Conservation (phyloP, 2,888 invertebrate species). For the Mythimna ferrago region DNA sequence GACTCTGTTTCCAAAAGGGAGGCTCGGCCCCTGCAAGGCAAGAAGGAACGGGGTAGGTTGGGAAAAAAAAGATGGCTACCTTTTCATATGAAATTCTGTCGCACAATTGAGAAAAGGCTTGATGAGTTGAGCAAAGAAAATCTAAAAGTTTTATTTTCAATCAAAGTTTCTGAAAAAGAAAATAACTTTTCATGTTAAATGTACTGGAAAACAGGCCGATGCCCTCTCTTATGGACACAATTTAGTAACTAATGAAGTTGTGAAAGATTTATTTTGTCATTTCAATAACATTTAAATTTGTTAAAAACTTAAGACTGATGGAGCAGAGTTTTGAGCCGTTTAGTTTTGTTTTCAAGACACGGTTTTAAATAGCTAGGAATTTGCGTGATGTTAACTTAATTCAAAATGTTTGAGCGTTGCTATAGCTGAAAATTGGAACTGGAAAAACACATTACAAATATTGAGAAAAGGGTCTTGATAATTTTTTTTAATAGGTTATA, state of each 20-base stretch:
- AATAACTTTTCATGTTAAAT: slow-evolving; percentile 36
- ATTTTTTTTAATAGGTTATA: too few species aligned
- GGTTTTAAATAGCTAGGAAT: too few species aligned
- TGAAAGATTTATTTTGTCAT: background rate
- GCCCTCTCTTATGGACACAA: background rate
- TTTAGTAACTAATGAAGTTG: slow-evolving; percentile 35
- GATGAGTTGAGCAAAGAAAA: slow-evolving; percentile 34
- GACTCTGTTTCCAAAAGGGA: too few species aligned
- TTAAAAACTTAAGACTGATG: background rate
- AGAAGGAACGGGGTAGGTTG: too few species aligned
- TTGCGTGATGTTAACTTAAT: too few species aligned
- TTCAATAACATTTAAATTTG: background rate
- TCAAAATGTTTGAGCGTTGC: too few species aligned
- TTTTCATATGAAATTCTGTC: slow-evolving; percentile 22
- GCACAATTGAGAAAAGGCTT: slow-evolving; percentile 22
- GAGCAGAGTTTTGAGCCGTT: background rate
- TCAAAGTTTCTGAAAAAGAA: slow-evolving; percentile 33
- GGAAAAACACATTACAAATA: too few species aligned
- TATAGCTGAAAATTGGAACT: too few species aligned
- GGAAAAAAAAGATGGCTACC: too few species aligned
- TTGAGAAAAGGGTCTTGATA: too few species aligned
- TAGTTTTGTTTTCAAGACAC: background rate
- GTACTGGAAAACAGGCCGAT: slow-evolving; percentile 10
- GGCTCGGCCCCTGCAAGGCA: too few species aligned
- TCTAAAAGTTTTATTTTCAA: slow-evolving; percentile 41